Conservation (phyloP, 2,113 vertebrate genomes). For the Sander lucioperca region DNA sequence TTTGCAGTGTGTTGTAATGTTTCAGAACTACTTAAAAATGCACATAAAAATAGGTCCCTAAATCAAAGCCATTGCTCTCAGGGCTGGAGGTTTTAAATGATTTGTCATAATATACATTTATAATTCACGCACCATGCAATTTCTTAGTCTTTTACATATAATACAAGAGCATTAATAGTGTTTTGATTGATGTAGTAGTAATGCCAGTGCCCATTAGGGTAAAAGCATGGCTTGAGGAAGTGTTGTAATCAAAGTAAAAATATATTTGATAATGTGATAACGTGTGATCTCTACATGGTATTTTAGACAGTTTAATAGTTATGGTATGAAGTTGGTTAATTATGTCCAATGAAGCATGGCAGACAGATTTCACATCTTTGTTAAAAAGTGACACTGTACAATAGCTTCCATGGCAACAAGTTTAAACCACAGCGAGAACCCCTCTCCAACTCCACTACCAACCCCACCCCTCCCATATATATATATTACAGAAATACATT, state of each 20-base stretch:
- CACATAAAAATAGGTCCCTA: conserved; percentile 81
- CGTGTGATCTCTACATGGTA: conserved; percentile 52
- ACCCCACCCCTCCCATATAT: conserved; percentile 48
- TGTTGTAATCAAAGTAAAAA: conserved; percentile 75
- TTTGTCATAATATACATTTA: conserved; percentile 82
- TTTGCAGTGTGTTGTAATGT: conserved; percentile 70
- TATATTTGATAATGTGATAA: conserved; percentile 58
- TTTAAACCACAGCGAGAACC: conserved; percentile 76
- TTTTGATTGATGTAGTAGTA: conserved; percentile 67
- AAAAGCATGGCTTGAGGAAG: conserved; percentile 71
- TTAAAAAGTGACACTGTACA: conserved; percentile 88
- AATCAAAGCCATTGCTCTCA: conserved; percentile 74
- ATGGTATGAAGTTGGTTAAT: conserved; percentile 65
- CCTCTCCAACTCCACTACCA: conserved; percentile 29
- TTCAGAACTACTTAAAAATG: conserved; percentile 80
- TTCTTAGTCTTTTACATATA: conserved; percentile 85
- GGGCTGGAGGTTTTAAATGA: conserved; percentile 76
- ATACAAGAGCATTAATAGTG: conserved; percentile 81
- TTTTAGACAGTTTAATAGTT: conserved; percentile 54
- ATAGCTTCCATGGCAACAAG: conserved; percentile 77
- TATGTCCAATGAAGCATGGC: conserved; percentile 72
- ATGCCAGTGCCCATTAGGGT: conserved; percentile 67
- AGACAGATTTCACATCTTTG: conserved; percentile 69
- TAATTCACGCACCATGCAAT: conserved; percentile 86
- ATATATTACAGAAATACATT: conserved; percentile 77